Evolutionary conservation across 2,113 vertebrate species (phyloP).

Genomic region (Chaetodon trifascialis): DNA sequence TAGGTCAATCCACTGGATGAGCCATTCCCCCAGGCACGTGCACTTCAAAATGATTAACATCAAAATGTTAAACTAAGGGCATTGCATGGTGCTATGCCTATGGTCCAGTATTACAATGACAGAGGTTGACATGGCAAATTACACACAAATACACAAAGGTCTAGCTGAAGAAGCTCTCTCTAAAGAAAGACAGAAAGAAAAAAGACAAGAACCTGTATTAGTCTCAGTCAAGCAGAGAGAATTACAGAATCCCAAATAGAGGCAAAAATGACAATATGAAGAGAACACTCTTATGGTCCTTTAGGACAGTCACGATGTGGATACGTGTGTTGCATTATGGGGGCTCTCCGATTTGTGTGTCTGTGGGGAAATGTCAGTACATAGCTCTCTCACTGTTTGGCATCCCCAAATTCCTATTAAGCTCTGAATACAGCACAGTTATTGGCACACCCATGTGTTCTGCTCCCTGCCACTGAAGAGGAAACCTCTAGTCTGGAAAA

Average conservation of each 20-base stretch:
- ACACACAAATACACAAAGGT: neutral
- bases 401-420: too few species aligned
- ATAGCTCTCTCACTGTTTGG: too few species aligned
- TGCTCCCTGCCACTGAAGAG: too few species aligned
- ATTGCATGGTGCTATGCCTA: neutral
- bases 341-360: too few species aligned
- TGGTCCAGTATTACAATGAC: conserved; percentile 2
- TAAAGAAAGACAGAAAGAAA: neutral
- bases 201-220: neutral
- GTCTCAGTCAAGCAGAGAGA: neutral
- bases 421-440: too few species aligned
- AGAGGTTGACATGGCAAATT: conserved; percentile 9
- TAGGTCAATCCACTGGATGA: conserved; percentile 22
- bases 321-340: too few species aligned
- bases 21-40: conserved; percentile 7
- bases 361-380: too few species aligned
- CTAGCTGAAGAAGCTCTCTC: neutral
- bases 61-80: conserved; percentile 47
- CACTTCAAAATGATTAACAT: conserved; percentile 55
- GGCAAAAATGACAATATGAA: neutral
- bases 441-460: too few species aligned
- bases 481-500: too few species aligned
- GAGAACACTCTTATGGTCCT: neutral
- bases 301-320: too few species aligned
- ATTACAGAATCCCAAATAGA: neutral